Base-by-base conservation (phyloP, 1,140 invertebrate genomes). In the Papilio helenus region DNA sequence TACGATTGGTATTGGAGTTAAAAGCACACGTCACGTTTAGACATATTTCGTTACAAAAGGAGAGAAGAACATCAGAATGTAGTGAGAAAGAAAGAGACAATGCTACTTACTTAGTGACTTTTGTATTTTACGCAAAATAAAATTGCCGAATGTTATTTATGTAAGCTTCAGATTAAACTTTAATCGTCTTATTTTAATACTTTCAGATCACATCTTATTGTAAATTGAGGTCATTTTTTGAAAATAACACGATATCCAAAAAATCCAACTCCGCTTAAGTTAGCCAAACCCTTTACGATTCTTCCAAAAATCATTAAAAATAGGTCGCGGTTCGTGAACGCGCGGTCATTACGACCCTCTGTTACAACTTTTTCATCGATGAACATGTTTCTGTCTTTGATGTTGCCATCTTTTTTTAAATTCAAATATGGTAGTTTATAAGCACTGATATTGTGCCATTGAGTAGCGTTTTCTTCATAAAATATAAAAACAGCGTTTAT, bases 301-400 rank as follows among this genome's bases (percentile, higher is more conserved):
- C 84, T 86, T 86, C 87, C 88, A 90, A 93, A 94, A 94, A 94
- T 94, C 85, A 93, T 94, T 93, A 93, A 94, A 94, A 94, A 94
- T 94, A 90, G 90, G 90, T 88, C 90, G 88, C 88, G 81, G 89
- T 92, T 90, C 90, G 91, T 91, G 92, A 86, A 83, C 86, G 78
- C 39, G 65, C 72, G 81, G 86, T 87, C 89, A 87, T 92, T 92
- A 92, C 81, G 76, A 79, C 82, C 86, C 82, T 80, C 82, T 80
- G 76, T 84, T 83, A 85, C 82, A 87, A 88, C 72, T 88, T 90
- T 87, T 86, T 86, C 80, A 82, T 80, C 80, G 72, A 79, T 51
- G 61, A 80, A 61, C 79, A 44, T 73, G 77, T 81, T 81, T 77
- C 20, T 16, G 39, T 73, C 74, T 55, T 49, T 23, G 39, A 42